Evolutionary conservation across 1,140 invertebrate genomes (phyloP).

Genomic region (Asbolus verrucosus): DNA sequence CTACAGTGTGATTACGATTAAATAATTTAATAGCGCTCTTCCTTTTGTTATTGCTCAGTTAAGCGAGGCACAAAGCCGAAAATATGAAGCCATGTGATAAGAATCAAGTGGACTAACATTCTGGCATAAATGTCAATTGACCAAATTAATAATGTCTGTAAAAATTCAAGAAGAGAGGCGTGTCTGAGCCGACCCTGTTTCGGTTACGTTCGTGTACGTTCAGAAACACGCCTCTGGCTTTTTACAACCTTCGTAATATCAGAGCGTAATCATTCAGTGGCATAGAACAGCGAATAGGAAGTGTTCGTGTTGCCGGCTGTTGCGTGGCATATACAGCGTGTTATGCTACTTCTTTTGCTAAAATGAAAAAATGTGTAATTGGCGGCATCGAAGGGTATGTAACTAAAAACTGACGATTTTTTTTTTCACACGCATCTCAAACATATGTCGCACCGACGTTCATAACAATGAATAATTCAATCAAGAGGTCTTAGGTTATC

Average conservation of each 20-base stretch:
- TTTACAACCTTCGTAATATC: constrained; percentile 18
- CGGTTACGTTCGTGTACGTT: constrained; percentile 22
- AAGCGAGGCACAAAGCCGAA: no score
- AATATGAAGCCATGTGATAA: no score
- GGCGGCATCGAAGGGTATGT: constrained; percentile 26
- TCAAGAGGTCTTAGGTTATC: no score
- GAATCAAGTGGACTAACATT: no score
- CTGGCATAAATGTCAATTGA: background rate
- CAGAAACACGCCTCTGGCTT: constrained; percentile 19
- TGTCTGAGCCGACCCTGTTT: background rate
- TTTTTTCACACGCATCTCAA: background rate
- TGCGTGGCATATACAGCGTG: constrained; percentile 20
- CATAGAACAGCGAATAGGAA: background rate
- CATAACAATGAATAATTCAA: no score
- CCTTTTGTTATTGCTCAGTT: no score
- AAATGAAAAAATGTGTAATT: constrained; percentile 14
- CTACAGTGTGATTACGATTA: no score
- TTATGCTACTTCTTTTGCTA: background rate
- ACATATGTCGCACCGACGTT: background rate
- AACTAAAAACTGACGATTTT: no score
- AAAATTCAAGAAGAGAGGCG: constrained; percentile 7
- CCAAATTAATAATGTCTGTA: background rate
- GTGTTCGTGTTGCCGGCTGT: constrained; percentile 5
- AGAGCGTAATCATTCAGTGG: constrained; percentile 10
- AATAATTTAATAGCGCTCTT: no score